A percentile compares a stretch with the other conserved stretches of the same genome.
Conservation (phyloP, 2,797 vertebrate species). For the Rachycentron canadum region DNA sequence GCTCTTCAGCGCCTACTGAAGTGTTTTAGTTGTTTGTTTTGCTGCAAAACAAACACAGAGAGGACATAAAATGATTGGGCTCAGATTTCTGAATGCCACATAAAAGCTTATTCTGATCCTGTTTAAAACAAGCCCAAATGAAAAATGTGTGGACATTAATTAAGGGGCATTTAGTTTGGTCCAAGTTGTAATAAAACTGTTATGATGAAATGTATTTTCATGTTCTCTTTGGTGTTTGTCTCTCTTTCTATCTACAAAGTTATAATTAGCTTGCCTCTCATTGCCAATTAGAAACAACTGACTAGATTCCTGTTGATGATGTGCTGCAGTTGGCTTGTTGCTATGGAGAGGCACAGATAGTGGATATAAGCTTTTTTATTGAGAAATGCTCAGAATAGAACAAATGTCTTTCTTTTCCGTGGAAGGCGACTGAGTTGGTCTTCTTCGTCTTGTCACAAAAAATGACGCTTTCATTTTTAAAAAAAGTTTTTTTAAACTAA, state of each 20-base stretch:
- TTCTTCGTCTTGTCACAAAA: constrained; percentile 15
- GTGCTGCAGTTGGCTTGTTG: constrained; percentile 77
- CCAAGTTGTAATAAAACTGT: constrained; percentile 52
- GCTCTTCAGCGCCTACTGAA: constrained; percentile 62
- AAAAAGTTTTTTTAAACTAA: constrained; percentile 3
- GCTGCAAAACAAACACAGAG: constrained; percentile 58
- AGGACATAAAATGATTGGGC: constrained; percentile 41
- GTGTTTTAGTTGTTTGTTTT: constrained; percentile 64
- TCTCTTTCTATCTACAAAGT: constrained; percentile 60
- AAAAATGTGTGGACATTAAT: constrained; percentile 52
- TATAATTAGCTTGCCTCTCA: constrained; percentile 76
- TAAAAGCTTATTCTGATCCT: constrained; percentile 42
- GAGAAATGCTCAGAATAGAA: constrained; percentile 60
- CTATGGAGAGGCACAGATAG: constrained; percentile 79
- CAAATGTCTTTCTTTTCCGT: constrained; percentile 31
- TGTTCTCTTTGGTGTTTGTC: constrained; percentile 51
- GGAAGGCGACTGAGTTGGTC: constrained; percentile 13
- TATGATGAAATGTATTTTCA: constrained; percentile 39
- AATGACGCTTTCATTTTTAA: background rate
- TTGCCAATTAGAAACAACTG: constrained; percentile 70
- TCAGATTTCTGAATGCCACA: constrained; percentile 34
- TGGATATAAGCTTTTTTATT: constrained; percentile 43
- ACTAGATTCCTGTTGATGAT: constrained; percentile 75
- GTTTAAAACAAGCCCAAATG: constrained; percentile 33
- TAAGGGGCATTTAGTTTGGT: constrained; percentile 52